Conservation (phyloP, 2,797 vertebrate genomes). For the Sebastes taczanowskii region DNA sequence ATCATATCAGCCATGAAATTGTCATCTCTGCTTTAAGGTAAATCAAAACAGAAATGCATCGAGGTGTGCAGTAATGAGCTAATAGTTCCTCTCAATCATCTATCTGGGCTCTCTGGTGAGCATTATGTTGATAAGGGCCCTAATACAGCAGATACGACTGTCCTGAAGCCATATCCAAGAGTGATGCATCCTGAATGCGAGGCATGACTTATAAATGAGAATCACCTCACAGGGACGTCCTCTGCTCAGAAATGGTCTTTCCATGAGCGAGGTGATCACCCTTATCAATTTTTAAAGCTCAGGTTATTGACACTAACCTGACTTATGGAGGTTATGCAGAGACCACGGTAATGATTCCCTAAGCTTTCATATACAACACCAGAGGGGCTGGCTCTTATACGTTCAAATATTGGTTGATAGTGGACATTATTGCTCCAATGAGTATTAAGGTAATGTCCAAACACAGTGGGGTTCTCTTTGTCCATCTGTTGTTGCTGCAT, state of each 20-base stretch:
- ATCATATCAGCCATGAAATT: conserved; percentile 13
- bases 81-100: conserved; percentile 50
- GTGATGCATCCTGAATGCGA: conserved; percentile 45
- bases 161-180: conserved; percentile 43
- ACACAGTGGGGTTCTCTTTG: conserved; percentile 34
- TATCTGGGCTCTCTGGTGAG: conserved; percentile 22
- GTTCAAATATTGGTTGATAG: conserved; percentile 46
- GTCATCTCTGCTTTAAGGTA: conserved; percentile 41
- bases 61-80: conserved; percentile 29
- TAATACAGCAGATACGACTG: conserved; percentile 39
- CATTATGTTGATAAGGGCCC: conserved; percentile 48
- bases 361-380: conserved; percentile 56
- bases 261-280: conserved; percentile 65
- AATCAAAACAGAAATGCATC: conserved; percentile 38
- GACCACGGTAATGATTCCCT: conserved; percentile 78
- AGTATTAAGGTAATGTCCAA: conserved; percentile 54
- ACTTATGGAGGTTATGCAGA: conserved; percentile 80
- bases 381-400: conserved; percentile 45
- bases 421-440: conserved; percentile 43
- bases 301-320: conserved; percentile 79
- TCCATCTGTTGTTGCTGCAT: conserved; percentile 41
- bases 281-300: conserved; percentile 84
- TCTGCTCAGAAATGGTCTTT: conserved; percentile 56
- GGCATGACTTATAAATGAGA: conserved; percentile 68
- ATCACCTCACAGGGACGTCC: conserved; percentile 54